Conservation (phyloP, 1,140 invertebrate species). For the Steinernema khuongi region DNA sequence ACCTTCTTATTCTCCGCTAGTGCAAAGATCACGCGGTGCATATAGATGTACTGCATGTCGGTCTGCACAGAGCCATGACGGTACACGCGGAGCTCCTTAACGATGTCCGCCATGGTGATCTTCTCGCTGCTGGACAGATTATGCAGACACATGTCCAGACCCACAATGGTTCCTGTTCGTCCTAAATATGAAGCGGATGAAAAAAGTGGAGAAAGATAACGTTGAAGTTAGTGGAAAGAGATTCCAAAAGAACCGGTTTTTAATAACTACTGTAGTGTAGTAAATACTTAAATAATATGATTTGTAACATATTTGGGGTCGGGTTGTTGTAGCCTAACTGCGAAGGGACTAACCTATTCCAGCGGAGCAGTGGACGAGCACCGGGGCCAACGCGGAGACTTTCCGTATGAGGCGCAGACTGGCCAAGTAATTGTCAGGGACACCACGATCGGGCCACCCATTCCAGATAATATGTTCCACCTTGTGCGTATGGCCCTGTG, state of each 20-base stretch:
- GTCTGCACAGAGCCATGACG: slow-evolving; percentile 47
- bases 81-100: slow-evolving; percentile 35
- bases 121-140: slow-evolving; percentile 31
- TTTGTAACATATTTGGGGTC: too few relatives aligned
- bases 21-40: slow-evolving; percentile 43
- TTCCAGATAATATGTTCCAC: slow-evolving; percentile 21
- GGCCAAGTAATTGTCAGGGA: slow-evolving; percentile 21
- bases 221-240: too few relatives aligned
- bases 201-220: background rate
- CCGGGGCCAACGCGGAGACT: slow-evolving; percentile 21
- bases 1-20: slow-evolving; percentile 39
- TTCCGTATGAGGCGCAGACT: slow-evolving; percentile 18
- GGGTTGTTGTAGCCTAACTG: too few relatives aligned
- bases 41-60: slow-evolving; percentile 43
- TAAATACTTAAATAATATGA: too few relatives aligned
- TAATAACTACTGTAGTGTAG: too few relatives aligned
- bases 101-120: slow-evolving; percentile 30
- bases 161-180: slow-evolving; percentile 70
- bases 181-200: slow-evolving; percentile 62
- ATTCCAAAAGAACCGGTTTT: too few relatives aligned
- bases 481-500: background rate
- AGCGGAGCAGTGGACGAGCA: slow-evolving; percentile 36
- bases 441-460: slow-evolving; percentile 37
- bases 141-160: slow-evolving; percentile 31
- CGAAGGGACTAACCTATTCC: slow-evolving; percentile 29